Base-by-base conservation (phyloP, 2,113 vertebrate species). In the Elaphurus davidianus region DNA sequence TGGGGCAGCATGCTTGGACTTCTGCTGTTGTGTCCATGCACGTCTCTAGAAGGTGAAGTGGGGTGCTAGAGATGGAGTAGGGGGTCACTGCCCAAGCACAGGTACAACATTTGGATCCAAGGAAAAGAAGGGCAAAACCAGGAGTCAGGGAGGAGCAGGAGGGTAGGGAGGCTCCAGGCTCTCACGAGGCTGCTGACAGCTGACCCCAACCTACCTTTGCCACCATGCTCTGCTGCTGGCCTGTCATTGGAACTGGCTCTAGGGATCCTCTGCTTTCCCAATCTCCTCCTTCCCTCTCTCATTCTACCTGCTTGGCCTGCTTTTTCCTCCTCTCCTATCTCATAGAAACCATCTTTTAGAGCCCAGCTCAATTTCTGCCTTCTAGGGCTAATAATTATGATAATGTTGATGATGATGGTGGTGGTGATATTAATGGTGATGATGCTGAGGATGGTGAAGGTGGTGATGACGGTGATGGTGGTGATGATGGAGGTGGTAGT, bases 361-460 rank as follows among this genome's bases (percentile, higher is more conserved):
- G 27, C 0, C 19, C 83, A 45, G 21, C 10, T 43, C 21, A 11
- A 4, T 4, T 47, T 33, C 17, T 52, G 21, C 59, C 67, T 54
- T 59, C 7, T 7, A 67, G 76, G 71, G 10, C 5, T 3, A 40
- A 43, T 7, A 9, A 21, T 17, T 52, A 43, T 28, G 19, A 47
- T 52, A n/a, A 40, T 27, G 57, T 0, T 81, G 21, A 0, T 81
- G 43, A 1, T 60, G 30, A 0, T 50, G 43, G 0, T 74, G 40
- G 0, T 6, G 4, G 1, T 85, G 52, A 1, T 74, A 21, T 0
- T 74, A 52, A 0, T 19, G 13, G 4, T 84, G 60, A 0, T 27
- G 12, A 1, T 79, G 40, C 7, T 76, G 50, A 10, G 43, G 36
- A 1, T 47, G 40, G 1, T 27, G 54, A 3, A 7, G 88, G 6